phyloP scores from a whole-genome alignment of 2,113 vertebrate species.

The Prochilodus magdalenae region DNA sequence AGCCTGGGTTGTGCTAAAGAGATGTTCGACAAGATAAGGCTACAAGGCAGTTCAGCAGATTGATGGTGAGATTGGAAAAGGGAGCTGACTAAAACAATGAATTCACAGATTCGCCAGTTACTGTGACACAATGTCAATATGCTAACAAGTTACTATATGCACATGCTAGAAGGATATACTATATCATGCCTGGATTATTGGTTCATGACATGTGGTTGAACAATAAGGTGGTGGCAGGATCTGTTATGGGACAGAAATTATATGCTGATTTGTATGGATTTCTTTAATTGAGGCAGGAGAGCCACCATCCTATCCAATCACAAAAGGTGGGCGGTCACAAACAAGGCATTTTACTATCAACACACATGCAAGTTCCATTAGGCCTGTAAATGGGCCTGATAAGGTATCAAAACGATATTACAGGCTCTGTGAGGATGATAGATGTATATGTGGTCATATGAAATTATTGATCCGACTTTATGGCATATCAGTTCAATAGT shows the following conservation, averaged over 20 bases:
- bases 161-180: background rate
- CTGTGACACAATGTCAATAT: slow-evolving; percentile 8
- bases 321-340: background rate
- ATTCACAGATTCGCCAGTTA: background rate
- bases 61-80: background rate
- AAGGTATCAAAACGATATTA: background rate
- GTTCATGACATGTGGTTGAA: background rate
- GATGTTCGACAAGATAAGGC: background rate
- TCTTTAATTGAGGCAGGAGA: too few species aligned
- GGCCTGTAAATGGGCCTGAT: background rate
- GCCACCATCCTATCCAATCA: background rate
- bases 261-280: too few species aligned
- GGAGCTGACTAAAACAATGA: background rate
- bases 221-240: background rate
- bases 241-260: background rate
- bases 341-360: background rate
- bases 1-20: background rate
- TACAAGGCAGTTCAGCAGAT: background rate
- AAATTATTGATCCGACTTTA: too few species aligned
- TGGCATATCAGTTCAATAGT: too few species aligned
- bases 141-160: background rate
- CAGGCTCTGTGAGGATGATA: too few species aligned
- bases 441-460: too few species aligned
- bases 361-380: background rate
- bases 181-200: background rate